Evolutionary conservation across 2,797 vertebrate genomes (phyloP), one percentile per base, ranked within the genome.

Genomic region (Antennarius maculatus): DNA sequence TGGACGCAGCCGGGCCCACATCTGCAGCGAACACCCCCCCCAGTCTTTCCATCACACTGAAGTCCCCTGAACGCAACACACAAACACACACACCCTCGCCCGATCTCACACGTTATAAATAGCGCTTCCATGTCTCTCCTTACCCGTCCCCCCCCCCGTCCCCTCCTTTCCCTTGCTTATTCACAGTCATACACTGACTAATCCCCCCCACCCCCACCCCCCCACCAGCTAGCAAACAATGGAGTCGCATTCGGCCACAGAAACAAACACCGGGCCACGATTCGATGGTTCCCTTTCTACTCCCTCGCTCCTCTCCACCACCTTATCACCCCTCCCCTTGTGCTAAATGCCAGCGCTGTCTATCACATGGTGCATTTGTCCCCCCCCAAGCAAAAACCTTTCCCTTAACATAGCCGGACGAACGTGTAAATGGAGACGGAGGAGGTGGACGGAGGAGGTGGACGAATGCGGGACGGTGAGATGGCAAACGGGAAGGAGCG

Each of bases 261-360:
- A 87, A 81, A 81, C 79, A 79, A 80, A 85, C 79, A 74, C 66
- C 6, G 69, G 77, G 47, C 68, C 69, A 72, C 66, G 69, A 39
- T 67, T 70, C 71, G 74, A 84, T 86, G 79, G 79, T 76, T 76
- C 73, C 64, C 80, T 66, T 75, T 69, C 54, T 62, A 39, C 64
- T 55, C 68, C 74, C 63, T 59, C 76, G 76, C 79, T 86, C 86
- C 63, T 53, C 67, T 80, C 76, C 68, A 54, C 85, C 82, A 82
- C 89, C 88, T 92, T 92, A 93, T 93, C 91, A 55, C 79, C 61
- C 80, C 83, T 80, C 65, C 86, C 31, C 23, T 23, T 23, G 23
- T 88, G 86, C 91, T 88, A 93, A 93, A 93, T 94, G 91, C 92
- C 93, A 93, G 76, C 34, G 83, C 91, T 90, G 90, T 93, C 93